Conservation (phyloP, 2,113 vertebrate genomes). For the Rhegmatorhina hoffmannsi region DNA sequence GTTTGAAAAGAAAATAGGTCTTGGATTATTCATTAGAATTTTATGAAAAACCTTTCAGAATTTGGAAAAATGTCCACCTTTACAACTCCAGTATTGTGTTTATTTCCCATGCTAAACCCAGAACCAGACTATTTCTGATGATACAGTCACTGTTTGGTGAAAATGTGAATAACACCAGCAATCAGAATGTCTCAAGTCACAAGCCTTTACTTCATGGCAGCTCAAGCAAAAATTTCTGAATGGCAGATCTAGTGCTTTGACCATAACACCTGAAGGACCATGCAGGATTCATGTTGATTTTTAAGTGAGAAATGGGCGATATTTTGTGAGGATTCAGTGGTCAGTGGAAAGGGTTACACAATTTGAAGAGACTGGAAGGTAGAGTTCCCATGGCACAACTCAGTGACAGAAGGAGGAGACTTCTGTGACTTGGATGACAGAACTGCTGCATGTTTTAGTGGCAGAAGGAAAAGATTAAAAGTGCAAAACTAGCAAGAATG, state of each 20-base stretch:
- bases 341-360: background rate
- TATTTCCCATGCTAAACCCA: background rate
- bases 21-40: background rate
- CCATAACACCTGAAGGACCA: background rate
- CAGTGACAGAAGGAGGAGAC: background rate
- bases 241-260: background rate
- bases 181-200: background rate
- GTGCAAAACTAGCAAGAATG: background rate
- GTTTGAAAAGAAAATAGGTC: background rate
- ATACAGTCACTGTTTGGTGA: background rate
- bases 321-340: background rate
- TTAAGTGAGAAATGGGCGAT: background rate
- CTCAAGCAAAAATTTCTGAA: background rate
- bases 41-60: background rate
- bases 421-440: background rate
- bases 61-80: background rate
- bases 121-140: background rate
- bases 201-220: background rate
- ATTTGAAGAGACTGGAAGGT: background rate
- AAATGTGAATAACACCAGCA: background rate
- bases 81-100: background rate
- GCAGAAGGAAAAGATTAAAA: background rate
- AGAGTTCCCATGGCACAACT: background rate
- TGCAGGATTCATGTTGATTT: fast-evolving
- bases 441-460: background rate